Conservation (phyloP, 2,797 vertebrate species). For the Selene dorsalis region DNA sequence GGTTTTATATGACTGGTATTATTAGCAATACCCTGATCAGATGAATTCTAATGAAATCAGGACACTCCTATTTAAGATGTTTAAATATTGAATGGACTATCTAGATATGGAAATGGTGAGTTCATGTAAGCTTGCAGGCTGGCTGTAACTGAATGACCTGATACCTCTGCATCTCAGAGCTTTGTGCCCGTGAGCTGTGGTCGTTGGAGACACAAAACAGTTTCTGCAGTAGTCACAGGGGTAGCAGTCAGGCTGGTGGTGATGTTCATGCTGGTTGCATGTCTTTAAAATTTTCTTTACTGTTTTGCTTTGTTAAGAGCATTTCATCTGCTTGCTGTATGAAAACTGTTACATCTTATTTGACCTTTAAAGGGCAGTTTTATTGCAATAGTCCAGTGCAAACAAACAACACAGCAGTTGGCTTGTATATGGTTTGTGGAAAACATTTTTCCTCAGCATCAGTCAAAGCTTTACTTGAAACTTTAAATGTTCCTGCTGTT, state of each 20-base stretch:
- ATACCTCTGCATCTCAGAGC: not conserved
- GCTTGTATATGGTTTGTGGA: not conserved
- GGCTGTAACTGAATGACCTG: not conserved
- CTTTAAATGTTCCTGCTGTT: not conserved
- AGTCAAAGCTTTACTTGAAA: not conserved
- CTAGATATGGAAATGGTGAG: not conserved
- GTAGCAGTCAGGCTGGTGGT: not conserved
- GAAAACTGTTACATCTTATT: constrained; percentile 15
- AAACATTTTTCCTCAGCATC: not conserved
- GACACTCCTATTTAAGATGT: not conserved
- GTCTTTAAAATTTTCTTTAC: constrained; percentile 19
- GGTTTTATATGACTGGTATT: not conserved
- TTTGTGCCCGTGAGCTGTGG: not conserved
- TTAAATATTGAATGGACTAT: too few relatives aligned
- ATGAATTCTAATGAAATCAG: not conserved
- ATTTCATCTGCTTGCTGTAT: constrained; percentile 37
- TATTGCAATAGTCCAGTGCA: not conserved
- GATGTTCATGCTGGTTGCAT: constrained; percentile 31
- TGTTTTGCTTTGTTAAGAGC: constrained; percentile 23
- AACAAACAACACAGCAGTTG: not conserved
- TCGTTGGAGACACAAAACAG: not conserved
- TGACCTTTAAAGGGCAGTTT: constrained; percentile 9
- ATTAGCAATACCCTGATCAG: not conserved
- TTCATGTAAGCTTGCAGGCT: not conserved
- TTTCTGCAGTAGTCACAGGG: not conserved